phyloP scores from a whole-genome alignment of 2,113 vertebrate species.

The Semnornis frantzii region DNA sequence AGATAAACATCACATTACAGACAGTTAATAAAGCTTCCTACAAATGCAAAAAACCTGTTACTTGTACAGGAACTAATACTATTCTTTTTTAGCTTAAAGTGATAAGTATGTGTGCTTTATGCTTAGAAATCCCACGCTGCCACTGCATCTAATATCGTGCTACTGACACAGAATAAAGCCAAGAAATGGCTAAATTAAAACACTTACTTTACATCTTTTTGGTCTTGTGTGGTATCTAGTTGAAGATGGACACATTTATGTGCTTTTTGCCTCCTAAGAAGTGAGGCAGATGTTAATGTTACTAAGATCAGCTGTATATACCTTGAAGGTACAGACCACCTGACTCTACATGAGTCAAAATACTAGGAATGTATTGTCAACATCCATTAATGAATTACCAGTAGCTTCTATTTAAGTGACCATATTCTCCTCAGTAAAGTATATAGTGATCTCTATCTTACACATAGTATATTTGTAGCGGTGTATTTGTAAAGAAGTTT shows the following conservation, averaged over 20 bases:
- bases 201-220: not conserved
- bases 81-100: not conserved
- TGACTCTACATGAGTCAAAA: conserved; percentile 55
- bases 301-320: conserved; percentile 19
- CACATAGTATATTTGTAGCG: not conserved
- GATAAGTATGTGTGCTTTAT: conserved; percentile 3
- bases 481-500: not conserved
- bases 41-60: not conserved
- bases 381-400: conserved; percentile 30
- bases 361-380: not conserved
- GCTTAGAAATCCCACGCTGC: not conserved
- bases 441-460: not conserved
- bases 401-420: not conserved
- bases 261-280: conserved; percentile 52
- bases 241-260: conserved; percentile 2
- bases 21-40: conserved; percentile 48
- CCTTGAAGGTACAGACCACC: conserved; percentile 45
- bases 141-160: conserved; percentile 9
- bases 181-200: not conserved
- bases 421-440: conserved; percentile 20
- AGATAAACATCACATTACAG: conserved; percentile 32
- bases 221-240: conserved; percentile 33
- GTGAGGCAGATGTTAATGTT: conserved; percentile 39
- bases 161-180: not conserved
- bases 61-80: conserved; percentile 21